Percentiles rank a stretch among this genome's conserved stretches.
phyloP scores from a whole-genome alignment of 2,113 vertebrate species.

The Cyanocitta stelleri region DNA sequence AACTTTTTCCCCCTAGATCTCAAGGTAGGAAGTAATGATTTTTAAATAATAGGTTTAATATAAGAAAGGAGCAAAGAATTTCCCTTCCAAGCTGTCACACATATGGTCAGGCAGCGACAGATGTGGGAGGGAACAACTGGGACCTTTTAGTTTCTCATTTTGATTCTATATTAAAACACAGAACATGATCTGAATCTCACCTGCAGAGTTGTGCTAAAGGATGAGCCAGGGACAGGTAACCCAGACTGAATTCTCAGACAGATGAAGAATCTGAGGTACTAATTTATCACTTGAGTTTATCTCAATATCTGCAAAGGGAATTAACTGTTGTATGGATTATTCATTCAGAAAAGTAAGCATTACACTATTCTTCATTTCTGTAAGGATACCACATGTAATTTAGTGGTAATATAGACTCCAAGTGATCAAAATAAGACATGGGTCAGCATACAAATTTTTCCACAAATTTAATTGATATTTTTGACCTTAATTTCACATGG shows the following conservation, averaged over 20 bases:
- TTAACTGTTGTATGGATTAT: neutral
- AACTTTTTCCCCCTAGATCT: neutral
- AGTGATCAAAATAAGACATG: neutral
- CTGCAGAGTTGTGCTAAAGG: neutral
- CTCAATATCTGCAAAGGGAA: neutral
- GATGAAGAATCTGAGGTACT: neutral
- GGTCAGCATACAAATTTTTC: neutral
- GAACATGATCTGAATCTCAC: neutral
- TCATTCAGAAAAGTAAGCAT: neutral
- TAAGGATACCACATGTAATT: neutral
- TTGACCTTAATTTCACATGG: neutral
- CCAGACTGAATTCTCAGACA: neutral
- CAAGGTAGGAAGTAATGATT: neutral
- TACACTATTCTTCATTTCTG: neutral
- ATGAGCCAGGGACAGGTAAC: neutral
- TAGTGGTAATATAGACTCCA: neutral
- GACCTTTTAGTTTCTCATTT: neutral
- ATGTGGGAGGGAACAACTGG: neutral
- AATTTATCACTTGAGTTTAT: neutral
- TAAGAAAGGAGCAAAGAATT: neutral
- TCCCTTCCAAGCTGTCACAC: neutral
- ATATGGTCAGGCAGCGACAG: neutral
- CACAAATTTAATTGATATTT: neutral
- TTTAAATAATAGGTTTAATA: neutral
- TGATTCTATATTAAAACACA: neutral